Evolutionary conservation across 64 coral and sea anemone species (phyloP).

Genomic region (Actinia tenebrosa): DNA sequence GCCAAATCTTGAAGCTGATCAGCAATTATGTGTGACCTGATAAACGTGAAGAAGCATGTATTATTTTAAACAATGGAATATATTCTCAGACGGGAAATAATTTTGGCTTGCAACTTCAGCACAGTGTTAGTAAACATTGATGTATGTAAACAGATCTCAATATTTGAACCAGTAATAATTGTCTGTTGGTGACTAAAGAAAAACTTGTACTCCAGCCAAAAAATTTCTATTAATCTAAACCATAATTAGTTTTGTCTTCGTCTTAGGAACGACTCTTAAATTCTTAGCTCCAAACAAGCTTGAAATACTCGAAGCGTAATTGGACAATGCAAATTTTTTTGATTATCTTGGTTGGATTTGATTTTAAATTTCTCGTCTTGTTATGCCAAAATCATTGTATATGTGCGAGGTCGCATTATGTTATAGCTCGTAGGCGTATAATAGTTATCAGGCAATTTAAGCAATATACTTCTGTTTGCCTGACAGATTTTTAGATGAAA

Average conservation of each 20-base stretch:
- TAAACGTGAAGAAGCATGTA: neutral
- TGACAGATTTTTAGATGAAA: neutral
- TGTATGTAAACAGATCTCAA: no score
- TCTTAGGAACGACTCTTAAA: neutral
- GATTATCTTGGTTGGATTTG: neutral
- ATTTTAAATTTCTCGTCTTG: neutral
- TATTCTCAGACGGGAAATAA: neutral
- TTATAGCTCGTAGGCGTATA: constrained; percentile 7
- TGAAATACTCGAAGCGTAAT: constrained; percentile 1
- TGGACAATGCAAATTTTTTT: neutral
- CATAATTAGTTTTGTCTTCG: constrained; percentile 7
- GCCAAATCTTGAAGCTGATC: neutral
- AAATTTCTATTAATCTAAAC: neutral
- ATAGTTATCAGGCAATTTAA: constrained; percentile 9
- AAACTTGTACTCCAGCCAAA: neutral
- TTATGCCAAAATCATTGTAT: neutral
- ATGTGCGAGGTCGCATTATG: neutral
- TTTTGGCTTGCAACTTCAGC: neutral
- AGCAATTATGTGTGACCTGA: neutral
- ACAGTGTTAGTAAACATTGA: neutral
- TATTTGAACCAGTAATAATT: neutral
- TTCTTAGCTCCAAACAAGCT: neutral
- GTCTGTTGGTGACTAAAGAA: neutral
- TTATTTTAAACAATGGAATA: neutral
- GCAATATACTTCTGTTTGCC: neutral